phyloP scores from a whole-genome alignment of 35 echinoderm and acorn worm species.

The Patiria miniata region DNA sequence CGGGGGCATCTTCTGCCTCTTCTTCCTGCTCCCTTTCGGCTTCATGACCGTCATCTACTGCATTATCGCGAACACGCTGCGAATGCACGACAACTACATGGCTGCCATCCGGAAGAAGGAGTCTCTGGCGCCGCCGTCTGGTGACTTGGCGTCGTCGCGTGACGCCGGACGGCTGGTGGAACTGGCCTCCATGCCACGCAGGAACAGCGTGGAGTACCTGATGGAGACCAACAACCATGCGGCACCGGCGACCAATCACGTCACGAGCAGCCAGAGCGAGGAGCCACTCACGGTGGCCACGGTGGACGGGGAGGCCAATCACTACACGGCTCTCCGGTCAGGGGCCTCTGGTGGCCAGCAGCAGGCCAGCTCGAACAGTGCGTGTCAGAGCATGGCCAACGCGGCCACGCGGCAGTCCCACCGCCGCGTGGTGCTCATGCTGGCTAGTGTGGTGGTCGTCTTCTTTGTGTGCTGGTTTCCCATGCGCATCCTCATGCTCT shows the following conservation, averaged over 20 bases:
- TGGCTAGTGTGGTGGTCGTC: slow-evolving; percentile 67
- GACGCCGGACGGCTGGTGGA: not conserved
- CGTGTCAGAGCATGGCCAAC: slow-evolving; percentile 2
- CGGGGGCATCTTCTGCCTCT: slow-evolving; percentile 47
- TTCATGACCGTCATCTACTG: slow-evolving; percentile 73
- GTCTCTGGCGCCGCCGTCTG: not conserved
- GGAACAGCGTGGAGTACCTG: not conserved
- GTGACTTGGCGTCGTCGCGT: slow-evolving; percentile 1
- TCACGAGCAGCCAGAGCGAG: not conserved
- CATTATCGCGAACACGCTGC: slow-evolving; percentile 65
- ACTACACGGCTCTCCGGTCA: not conserved
- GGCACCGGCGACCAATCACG: not conserved
- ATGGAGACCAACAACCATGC: not conserved
- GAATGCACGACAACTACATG: slow-evolving; percentile 77
- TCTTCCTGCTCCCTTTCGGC: slow-evolving; percentile 76
- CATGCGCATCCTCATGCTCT: slow-evolving; percentile 66
- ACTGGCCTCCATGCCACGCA: not conserved
- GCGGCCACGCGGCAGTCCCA: slow-evolving; percentile 44
- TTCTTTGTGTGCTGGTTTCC: slow-evolving; percentile 97
- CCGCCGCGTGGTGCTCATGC: slow-evolving; percentile 61
- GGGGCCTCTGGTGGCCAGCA: no score
- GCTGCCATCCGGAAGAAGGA: slow-evolving; percentile 60
- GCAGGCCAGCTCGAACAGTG: slow-evolving; percentile 8
- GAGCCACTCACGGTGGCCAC: not conserved
- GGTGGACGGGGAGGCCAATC: not conserved